Base-by-base conservation (phyloP, 1,140 invertebrate species). In the Zeugodacus cucurbitae region DNA sequence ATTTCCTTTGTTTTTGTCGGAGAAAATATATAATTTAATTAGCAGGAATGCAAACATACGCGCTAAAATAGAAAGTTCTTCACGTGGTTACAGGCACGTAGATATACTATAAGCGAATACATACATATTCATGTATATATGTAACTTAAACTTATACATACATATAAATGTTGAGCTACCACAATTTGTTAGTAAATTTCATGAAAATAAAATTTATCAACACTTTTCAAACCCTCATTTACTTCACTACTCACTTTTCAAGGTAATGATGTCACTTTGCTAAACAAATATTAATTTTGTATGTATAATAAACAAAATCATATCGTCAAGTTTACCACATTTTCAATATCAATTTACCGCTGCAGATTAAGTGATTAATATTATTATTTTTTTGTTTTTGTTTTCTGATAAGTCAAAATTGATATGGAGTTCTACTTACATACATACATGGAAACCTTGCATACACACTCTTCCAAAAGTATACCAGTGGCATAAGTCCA, bases 321-420 rank as follows among this genome's bases (percentile, higher is more conserved):
- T 74, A 74, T 74, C 22, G 22, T 26, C 3, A 74, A 34, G 14
- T 67, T 29, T 17, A 34, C 8, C 70, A 74, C 17, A 74, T 82
- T 82, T 82, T 82, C 74, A 82, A 82, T 82, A 74, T 74, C 67
- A 74, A 74, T 37, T 74, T 74, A 4, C 37, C 34, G 67, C 29
- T 74, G 70, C 5, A 41, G 70, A 82, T 82, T 26, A 82, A 48
- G n/a, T 82, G 74, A 48, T 82, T 62, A 26, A 7, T 10, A 10
- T 62, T 11, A 2, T 26, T 62, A n/a, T 58, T 62, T 57, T 57
- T 57, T 57, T 57, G 3, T 57, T 17, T 11, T 4, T 57, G 20
- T 29, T 74, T 37, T 70, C 6, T 70, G 34, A 82, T 82, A 48
- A 82, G 22, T 10, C n/a, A 29, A 26, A n/a, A 26, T 82, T 82